Percentiles rank a stretch among this genome's conserved stretches.
These are phyloP conservation scores for Oreochromis grahami DNA, from an alignment of 2,797 vertebrate species.

Conservation along the genomic window DNA sequence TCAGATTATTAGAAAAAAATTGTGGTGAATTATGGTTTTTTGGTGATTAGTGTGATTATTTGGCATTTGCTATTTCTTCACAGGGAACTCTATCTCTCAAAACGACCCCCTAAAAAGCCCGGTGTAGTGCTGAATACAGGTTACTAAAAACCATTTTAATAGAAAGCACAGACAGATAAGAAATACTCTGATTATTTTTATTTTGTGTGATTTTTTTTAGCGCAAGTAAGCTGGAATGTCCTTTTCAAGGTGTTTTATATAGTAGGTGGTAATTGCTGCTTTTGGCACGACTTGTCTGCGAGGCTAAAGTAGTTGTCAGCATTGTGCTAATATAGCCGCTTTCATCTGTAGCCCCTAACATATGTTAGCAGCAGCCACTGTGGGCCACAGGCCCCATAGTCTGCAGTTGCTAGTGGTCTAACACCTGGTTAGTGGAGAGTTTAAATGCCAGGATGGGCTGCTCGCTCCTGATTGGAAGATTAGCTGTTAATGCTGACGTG, in stretches of 20 bases:
- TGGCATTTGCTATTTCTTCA: not conserved
- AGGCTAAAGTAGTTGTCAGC: not conserved
- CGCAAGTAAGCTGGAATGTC: not conserved
- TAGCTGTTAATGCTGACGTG: slow-evolving; percentile 72
- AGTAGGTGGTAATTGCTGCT: slow-evolving; percentile 11
- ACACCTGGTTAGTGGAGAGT: slow-evolving; percentile 43
- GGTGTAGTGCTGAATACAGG: not conserved
- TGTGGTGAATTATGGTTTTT: not conserved
- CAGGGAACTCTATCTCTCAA: not conserved
- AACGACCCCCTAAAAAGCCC: not conserved
- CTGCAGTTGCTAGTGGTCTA: not conserved
- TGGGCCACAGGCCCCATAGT: not conserved
- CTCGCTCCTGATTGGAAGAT: slow-evolving; percentile 61
- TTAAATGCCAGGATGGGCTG: slow-evolving; percentile 21
- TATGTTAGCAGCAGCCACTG: slow-evolving; percentile 16
- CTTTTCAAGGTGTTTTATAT: not conserved
- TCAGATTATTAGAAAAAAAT: not conserved
- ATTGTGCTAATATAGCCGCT: slow-evolving; percentile 30
- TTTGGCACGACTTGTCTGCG: not conserved
- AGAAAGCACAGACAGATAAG: not conserved
- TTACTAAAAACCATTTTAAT: not conserved
- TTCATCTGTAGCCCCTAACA: slow-evolving; percentile 9
- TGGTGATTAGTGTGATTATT: not conserved
- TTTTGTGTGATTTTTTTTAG: not conserved
- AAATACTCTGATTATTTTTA: not conserved